These are phyloP conservation scores for Rutpela maculata DNA, from an alignment of 2,888 invertebrate genomes.

Conservation along the genomic window DNA sequence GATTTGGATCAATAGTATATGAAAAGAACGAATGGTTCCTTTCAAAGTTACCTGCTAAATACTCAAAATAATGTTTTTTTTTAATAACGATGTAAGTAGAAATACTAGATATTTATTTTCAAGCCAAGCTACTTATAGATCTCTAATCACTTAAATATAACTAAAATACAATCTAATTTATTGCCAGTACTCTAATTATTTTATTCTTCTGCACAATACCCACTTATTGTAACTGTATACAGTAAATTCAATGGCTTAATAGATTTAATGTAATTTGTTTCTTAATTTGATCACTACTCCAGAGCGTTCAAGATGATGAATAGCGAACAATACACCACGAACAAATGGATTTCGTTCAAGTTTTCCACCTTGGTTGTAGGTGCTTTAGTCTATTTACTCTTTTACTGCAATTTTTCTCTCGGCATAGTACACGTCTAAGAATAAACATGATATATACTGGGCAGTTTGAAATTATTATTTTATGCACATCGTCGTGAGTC, in stretches of 20 bases:
- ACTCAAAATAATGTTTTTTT: too few species aligned
- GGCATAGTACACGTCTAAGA: slow-evolving; percentile 14
- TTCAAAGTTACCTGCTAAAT: too few species aligned
- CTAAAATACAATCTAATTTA: slow-evolving; percentile 20
- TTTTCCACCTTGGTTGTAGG: slow-evolving; percentile 24
- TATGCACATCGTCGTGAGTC: slow-evolving; percentile 16
- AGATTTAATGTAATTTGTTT: slow-evolving; percentile 49
- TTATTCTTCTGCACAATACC: slow-evolving; percentile 22
- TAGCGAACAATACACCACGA: slow-evolving; percentile 27
- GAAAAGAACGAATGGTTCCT: too few species aligned
- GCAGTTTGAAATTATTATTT: slow-evolving; percentile 32
- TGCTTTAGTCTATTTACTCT: slow-evolving; percentile 4
- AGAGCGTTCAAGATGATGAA: slow-evolving; percentile 29
- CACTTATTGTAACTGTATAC: slow-evolving; percentile 29
- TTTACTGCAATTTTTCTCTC: slow-evolving; percentile 26
- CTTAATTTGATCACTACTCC: slow-evolving; percentile 45
- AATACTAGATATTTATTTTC: too few species aligned
- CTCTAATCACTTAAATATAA: not conserved
- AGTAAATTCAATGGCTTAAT: slow-evolving; percentile 43
- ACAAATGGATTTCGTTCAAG: slow-evolving; percentile 23
- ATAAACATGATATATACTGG: slow-evolving; percentile 31
- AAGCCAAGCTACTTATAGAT: not conserved
- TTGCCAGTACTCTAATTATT: slow-evolving; percentile 3
- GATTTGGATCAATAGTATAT: too few species aligned
- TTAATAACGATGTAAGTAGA: too few species aligned